phyloP scores from a whole-genome alignment of 2,113 vertebrate genomes.

The Larimichthys crocea region DNA sequence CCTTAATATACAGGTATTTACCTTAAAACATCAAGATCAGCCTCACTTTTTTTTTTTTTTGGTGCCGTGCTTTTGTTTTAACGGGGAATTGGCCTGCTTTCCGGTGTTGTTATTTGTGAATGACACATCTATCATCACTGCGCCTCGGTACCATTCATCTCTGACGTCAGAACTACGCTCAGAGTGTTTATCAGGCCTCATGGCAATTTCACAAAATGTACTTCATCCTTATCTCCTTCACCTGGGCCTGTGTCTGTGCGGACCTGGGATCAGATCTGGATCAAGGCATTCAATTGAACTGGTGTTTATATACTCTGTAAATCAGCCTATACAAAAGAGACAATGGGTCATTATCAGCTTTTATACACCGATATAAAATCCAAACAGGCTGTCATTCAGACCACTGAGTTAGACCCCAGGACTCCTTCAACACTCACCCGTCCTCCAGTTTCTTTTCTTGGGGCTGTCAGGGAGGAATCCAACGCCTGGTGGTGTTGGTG shows the following conservation, averaged over 20 bases:
- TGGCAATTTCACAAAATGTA: slow-evolving; percentile 24
- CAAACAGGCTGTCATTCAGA: slow-evolving; percentile 2
- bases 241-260: too few relatives aligned
- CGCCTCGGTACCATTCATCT: slow-evolving; percentile 59
- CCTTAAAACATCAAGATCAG: not conserved
- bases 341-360: slow-evolving; percentile 22
- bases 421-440: not conserved
- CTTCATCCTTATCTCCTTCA: not conserved
- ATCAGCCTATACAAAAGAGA: not conserved
- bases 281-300: fast-evolving
- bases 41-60: too few relatives aligned
- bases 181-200: slow-evolving; percentile 44
- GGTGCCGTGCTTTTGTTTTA: slow-evolving; percentile 35
- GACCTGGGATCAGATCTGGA: too few relatives aligned
- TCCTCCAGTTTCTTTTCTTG: not conserved
- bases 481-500: not conserved
- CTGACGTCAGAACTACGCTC: slow-evolving; percentile 77
- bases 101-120: slow-evolving; percentile 12
- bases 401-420: not conserved
- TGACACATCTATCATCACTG: slow-evolving; percentile 45
- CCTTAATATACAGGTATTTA: not conserved
- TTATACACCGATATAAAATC: not conserved
- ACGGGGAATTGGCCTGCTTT: not conserved
- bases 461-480: not conserved
- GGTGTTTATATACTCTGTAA: not conserved